Percentiles rank a stretch among this genome's conserved stretches.
phyloP scores from a whole-genome alignment of 1,140 invertebrate species.

The Zophobas atratus region DNA sequence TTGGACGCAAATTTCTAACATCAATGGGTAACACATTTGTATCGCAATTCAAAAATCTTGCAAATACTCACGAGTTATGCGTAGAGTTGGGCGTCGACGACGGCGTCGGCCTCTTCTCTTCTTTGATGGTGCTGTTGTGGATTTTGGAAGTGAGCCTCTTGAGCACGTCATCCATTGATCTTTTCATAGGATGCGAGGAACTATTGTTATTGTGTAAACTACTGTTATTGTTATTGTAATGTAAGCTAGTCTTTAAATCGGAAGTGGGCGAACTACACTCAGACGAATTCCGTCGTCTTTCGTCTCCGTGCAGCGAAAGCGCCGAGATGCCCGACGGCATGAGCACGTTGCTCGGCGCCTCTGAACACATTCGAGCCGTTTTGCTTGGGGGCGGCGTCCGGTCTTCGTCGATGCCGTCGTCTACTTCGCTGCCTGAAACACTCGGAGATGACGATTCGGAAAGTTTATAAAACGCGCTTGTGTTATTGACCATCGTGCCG shows the following conservation, averaged over 20 bases:
- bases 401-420: constrained; percentile 72
- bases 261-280: constrained; percentile 80
- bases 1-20: too few species aligned
- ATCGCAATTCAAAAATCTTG: background rate
- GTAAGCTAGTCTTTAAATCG: constrained; percentile 71
- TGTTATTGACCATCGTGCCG: constrained; percentile 65
- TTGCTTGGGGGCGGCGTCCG: constrained; percentile 67
- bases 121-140: constrained; percentile 78
- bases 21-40: too few species aligned
- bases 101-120: constrained; percentile 77
- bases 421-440: constrained; percentile 73
- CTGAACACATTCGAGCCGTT: constrained; percentile 60
- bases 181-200: constrained; percentile 71
- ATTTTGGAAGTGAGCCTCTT: constrained; percentile 87
- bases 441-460: constrained; percentile 73
- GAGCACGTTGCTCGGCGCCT: constrained; percentile 53
- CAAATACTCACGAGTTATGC: constrained; percentile 64
- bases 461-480: constrained; percentile 72
- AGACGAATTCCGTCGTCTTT: constrained; percentile 74
- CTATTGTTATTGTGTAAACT: constrained; percentile 71
- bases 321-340: constrained; percentile 58
- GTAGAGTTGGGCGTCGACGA: constrained; percentile 72
- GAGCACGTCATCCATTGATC: constrained; percentile 91
- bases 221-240: constrained; percentile 72
- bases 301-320: constrained; percentile 70